Evolutionary conservation across 2,113 vertebrate genomes (phyloP), one percentile per base, ranked within the genome.

Genomic region (Castor canadensis): DNA sequence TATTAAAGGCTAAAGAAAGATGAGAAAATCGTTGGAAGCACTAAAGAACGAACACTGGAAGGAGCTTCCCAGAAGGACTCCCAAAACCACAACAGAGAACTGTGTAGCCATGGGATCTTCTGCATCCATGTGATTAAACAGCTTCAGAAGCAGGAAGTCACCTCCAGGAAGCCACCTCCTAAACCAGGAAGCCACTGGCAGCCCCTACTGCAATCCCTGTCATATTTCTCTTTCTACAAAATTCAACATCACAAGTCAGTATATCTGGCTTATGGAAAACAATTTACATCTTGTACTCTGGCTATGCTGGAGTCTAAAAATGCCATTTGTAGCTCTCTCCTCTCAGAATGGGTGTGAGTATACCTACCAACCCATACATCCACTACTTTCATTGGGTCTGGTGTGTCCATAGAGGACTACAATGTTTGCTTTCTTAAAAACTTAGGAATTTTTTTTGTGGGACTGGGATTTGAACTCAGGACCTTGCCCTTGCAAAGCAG

Each of bases 171-270:
- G 76, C 26, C 40, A n/a, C 30, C 60, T 80, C n/a, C 67, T 9
- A 28, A 64, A 43, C 22, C 38, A 16, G 60, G 76, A 87, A 30
- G 56, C 45, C 38, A 19, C 28, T 22, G 30, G 54, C 56, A 73
- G 80, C 64, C 26, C 30, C 54, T 15, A 3, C n/a, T 60, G 24
- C 4, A n/a, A 13, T 7, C 40, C 32, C 60, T 16, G 43, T 24
- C 30, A 8, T 1, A 0, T 66, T 20, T 66, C n/a, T 32, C 15
- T n/a, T n/a, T 67, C 72, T 22, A 4, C 17, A 2, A 45, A 60
- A 49, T 7, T 47, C 60, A 77, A 0, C 1, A 16, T 47, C 54
- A 47, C 13, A 4, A 0, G 0, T 0, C 0, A 35, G 47, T 15
- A 43, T 49, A 19, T 40, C n/a, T 30, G 26, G 30, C 45, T 11